These are phyloP conservation scores for Tachyglossus aculeatus DNA, from an alignment of 2,797 vertebrate genomes.

Conservation along the genomic window DNA sequence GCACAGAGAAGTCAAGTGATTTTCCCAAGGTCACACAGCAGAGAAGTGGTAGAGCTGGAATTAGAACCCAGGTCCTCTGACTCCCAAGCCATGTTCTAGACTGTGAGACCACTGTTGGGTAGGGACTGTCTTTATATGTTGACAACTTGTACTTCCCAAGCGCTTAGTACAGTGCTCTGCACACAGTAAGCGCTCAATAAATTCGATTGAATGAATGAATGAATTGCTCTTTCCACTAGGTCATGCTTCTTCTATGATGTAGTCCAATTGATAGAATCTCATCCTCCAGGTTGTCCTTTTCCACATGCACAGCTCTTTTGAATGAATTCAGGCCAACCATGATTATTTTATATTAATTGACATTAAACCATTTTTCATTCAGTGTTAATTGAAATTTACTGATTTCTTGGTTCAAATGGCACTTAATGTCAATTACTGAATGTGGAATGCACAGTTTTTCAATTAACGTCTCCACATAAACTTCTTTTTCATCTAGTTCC, in stretches of 20 bases:
- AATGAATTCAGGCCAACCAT: slow-evolving; percentile 24
- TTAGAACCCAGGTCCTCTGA: too few species aligned
- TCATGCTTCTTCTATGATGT: accelerated
- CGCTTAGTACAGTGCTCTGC: neutral
- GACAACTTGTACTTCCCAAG: too few species aligned
- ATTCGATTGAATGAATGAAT: neutral
- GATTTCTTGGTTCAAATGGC: slow-evolving; percentile 30
- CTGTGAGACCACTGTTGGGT: too few species aligned
- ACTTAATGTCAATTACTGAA: slow-evolving; percentile 35
- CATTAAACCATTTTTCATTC: slow-evolving; percentile 52
- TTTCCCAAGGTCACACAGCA: too few species aligned
- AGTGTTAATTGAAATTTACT: slow-evolving; percentile 66
- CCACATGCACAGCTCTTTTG: neutral
- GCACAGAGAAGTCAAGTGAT: too few species aligned
- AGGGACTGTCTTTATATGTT: too few species aligned
- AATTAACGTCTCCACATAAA: slow-evolving; percentile 20
- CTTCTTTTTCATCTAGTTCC: slow-evolving; percentile 11
- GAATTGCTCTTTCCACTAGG: too few species aligned
- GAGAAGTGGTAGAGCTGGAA: too few species aligned
- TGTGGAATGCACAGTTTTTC: neutral
- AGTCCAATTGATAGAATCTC: neutral
- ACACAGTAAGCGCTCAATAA: neutral
- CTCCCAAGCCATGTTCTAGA: too few species aligned
- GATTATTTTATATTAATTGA: slow-evolving; percentile 38
- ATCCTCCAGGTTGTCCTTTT: neutral